Base-by-base conservation (phyloP, 2,888 invertebrate genomes). In the Drosophila borborema region DNA sequence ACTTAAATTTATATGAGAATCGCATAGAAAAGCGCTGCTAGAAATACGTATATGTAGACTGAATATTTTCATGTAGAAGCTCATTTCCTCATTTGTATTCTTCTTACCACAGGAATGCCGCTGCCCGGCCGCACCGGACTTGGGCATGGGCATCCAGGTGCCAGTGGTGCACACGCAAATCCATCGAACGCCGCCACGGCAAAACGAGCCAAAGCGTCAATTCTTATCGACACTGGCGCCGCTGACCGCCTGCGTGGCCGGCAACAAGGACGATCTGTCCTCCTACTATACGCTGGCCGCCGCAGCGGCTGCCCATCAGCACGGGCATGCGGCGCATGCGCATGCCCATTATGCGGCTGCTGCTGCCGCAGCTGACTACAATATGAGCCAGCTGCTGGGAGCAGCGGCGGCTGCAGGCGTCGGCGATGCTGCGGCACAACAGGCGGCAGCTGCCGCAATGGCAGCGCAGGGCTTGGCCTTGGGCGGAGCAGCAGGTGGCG, bases 211-310 rank as follows among this genome's bases (percentile, higher is more conserved):
- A 0, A 94, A 96, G 49, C 95, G 96, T 65, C 97, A 97, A 92
- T 97, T 97, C 92, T 93, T 97, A 31, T 96, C 97, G 0, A 96
- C 96, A 0, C 92, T 97, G 66, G 96, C 97, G 0, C 97, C 97
- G 0, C 93, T 97, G 48, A 96, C 96, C 2, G 96, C 97, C 2
- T 97, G 97, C 88, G 97, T 96, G 12, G 95, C 95, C 0, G 95
- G 95, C 0, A 93, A 93, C 63, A 94, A 94, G 59, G 95, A 95
- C 59, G 95, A 95, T 61, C 83, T 93, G 28, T 94, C 94, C 46
- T 95, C 95, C 69, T 95, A 95, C 72, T 95, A 95, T 68, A 94
- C 95, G 10, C 93, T 95, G 62, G 93, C 94, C 3, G 94, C 92
- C 0, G 96, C 95, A 61, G 89, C 86, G 3, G 89, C 89, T 4